Evolutionary conservation across 2,113 vertebrate genomes (phyloP).

Genomic region (Pachypanchax playfairii): DNA sequence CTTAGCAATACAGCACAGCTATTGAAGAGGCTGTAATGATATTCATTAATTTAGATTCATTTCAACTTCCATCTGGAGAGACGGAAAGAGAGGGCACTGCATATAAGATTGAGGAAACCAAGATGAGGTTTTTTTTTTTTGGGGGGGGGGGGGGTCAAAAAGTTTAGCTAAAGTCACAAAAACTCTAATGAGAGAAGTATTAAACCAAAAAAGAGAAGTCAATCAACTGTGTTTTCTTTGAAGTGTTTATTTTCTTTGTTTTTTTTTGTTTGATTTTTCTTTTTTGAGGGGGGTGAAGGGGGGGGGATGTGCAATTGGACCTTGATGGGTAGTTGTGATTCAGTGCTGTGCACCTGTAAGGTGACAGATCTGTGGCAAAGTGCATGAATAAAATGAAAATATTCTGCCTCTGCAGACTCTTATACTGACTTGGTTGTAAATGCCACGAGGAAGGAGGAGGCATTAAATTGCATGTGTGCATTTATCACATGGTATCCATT

Average conservation of each 20-base stretch:
- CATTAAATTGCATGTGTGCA: not conserved
- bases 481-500: constrained; percentile 1
- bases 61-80: constrained; percentile 62
- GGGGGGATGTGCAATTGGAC: too few species aligned
- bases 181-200: constrained; percentile 54
- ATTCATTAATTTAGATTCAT: constrained; percentile 80
- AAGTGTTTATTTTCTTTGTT: not conserved
- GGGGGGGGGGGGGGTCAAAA: constrained; percentile 65
- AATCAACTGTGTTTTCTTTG: constrained; percentile 8
- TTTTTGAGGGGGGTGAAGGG: too few species aligned
- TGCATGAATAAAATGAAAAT: constrained; percentile 12
- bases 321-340: constrained; percentile 8
- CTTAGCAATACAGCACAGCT: constrained; percentile 63
- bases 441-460: too few species aligned
- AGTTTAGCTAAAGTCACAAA: constrained; percentile 55
- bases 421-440: constrained; percentile 16
- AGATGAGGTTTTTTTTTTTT: constrained; percentile 57
- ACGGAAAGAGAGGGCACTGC: constrained; percentile 22
- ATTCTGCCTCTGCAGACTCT: not conserved
- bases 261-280: too few species aligned
- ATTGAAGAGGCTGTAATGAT: constrained; percentile 75
- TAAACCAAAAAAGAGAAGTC: constrained; percentile 44
- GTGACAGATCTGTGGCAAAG: not conserved
- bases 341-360: not conserved
- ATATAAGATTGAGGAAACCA: constrained; percentile 42